Evolutionary conservation across 2,113 vertebrate species (phyloP), one percentile per base, ranked within the genome.

Genomic region (Melanotaenia duboulayi): DNA sequence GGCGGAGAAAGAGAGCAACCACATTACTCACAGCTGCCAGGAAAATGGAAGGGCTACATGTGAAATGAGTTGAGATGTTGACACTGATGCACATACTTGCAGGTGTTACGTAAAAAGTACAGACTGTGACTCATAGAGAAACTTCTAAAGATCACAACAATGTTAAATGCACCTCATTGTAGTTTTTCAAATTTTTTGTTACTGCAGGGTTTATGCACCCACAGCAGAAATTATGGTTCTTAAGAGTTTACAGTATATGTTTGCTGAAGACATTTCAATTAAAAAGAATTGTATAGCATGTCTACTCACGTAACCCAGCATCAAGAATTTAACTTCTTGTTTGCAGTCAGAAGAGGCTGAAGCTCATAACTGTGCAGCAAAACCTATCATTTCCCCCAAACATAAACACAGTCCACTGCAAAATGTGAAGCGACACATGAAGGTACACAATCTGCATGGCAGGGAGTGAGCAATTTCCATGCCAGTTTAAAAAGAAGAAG

Each of bases 1-100:
- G 74, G 55, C 57, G 74, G 70, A 61, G 67, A 44, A 73, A 66
- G 46, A 48, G 60, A 4, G 25, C 12, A 48, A 20, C 28, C 12
- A 42, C 61, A 59, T 57, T 54, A 49, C 73, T 85, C 87, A 82
- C 74, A 81, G 78, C 85, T 76, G 4, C 62, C 68, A 76, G 76
- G 65, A 71, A 78, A 59, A 78, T 63, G 50, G 23, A 48, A 61
- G 65, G 11, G 37, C 55, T 55, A 55, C 81, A 52, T 49, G 55
- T 56, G 2, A 60, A 65, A 55, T 40, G 0, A 48, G 14, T 28
- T 14, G 32, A n/a, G n/a, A 64, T 20, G 78, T 39, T 65, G 20
- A 68, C 25, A 16, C 2, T 25, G 25, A 62, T 56, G 39, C 61
- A 50, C 25, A 14, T 39, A 50, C 65, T 80, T 28, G 44, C 37